Evolutionary conservation across 2,797 vertebrate species (phyloP), one percentile per base, ranked within the genome.

Genomic region (Clarias laeviceps): DNA sequence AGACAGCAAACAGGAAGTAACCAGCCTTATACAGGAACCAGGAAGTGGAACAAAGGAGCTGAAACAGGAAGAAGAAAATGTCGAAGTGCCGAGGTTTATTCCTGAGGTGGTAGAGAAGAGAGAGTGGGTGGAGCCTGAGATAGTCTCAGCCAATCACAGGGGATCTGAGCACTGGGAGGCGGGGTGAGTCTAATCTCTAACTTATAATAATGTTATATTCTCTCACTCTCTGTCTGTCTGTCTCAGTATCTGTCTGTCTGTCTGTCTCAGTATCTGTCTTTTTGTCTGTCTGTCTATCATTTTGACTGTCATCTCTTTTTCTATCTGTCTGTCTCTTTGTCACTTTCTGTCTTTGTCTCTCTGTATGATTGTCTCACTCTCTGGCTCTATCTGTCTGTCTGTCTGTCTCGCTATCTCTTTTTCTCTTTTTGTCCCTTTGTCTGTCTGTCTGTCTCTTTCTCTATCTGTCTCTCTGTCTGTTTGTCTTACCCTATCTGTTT

Each of bases 111-210:
- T 29, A 11, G 61, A 80, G 37, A 20, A 78, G 29, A 78, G 18
- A 61, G 29, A 78, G 32, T 78, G 76, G 76, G 76, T 4, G 76
- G 76, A 1, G 56, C 24, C 76, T 78, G 56, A 78, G 29, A 34
- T 3, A 24, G 22, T 5, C 29, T 59, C 74, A 34, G 56, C 93
- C 0, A 92, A 89, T 85, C 94, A 96, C 91, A 95, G 95, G 87
- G 94, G 92, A 92, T 96, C 93, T 61, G 97, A 97, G 89, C 95
- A 93, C 85, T 94, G 96, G 90, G 97, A 98, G 93, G 96, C 95
- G 95, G 97, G 97, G 98, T 98, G 92, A 89, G 74, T 90, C 90
- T 27, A 15, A 14, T 37, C 9, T 37, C 34, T 32, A 57, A 29
- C 14, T 18, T 12, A 54, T 32, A 22, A 9, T 1, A 59, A 61